These are phyloP conservation scores for Chelidonichthys spinosus DNA, from an alignment of 2,797 vertebrate species.

Conservation along the genomic window DNA sequence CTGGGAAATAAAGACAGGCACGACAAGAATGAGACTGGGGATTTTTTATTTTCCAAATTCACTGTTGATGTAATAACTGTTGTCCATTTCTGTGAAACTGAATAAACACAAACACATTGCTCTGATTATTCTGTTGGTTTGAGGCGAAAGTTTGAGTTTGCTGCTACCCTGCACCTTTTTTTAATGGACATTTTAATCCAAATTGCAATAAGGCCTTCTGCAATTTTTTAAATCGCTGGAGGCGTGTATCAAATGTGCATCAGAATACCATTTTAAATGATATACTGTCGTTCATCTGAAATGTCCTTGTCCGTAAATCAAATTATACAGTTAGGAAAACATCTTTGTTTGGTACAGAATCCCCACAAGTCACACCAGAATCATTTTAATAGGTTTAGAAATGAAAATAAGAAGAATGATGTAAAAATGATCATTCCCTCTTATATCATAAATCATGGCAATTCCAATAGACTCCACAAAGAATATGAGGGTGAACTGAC, in stretches of 20 bases:
- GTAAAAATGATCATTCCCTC: background rate
- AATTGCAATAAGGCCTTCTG: background rate
- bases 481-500: background rate
- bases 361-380: background rate
- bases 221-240: too few species aligned
- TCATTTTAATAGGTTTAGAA: background rate
- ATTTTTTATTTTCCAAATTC: background rate
- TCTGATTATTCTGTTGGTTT: background rate
- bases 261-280: background rate
- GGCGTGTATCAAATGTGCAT: background rate
- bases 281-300: background rate
- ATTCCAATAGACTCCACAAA: background rate
- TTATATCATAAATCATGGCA: background rate
- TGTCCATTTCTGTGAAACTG: constrained; percentile 1
- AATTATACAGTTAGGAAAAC: background rate
- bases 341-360: background rate
- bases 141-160: background rate
- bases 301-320: background rate
- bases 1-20: background rate
- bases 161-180: background rate
- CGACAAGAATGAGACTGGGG: background rate
- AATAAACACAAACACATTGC: background rate
- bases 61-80: constrained; percentile 1
- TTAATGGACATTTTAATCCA: background rate
- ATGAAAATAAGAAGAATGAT: background rate